These are phyloP conservation scores for Drosophila phalerata DNA, from an alignment of 2,888 invertebrate genomes.

Conservation along the genomic window DNA sequence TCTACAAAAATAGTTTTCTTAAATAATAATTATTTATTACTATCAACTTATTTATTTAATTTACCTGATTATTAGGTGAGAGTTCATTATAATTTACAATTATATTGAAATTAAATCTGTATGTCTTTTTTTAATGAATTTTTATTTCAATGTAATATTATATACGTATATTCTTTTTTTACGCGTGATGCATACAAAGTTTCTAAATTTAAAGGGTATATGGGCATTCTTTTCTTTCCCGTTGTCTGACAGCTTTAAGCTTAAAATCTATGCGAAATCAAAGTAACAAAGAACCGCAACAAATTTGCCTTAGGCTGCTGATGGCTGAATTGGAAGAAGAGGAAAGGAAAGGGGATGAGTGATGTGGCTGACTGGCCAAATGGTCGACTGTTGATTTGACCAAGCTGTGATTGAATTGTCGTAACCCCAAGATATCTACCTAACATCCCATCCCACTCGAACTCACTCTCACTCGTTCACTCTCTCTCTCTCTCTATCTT, in stretches of 20 bases:
- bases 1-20: constrained; percentile 5
- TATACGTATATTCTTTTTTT: no score
- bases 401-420: constrained; percentile 76
- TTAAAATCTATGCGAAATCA: constrained; percentile 73
- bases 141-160: no score
- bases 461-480: constrained; percentile 6
- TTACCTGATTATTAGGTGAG: no score
- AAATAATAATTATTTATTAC: no score
- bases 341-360: constrained; percentile 33
- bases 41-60: no score
- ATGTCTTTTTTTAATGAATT: no score
- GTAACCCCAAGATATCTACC: constrained; percentile 59
- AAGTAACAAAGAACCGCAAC: constrained; percentile 78
- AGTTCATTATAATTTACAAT: no score
- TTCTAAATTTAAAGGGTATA: constrained; percentile 15
- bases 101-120: no score
- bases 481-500: constrained; percentile 31
- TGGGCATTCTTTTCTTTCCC: neutral
- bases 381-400: constrained; percentile 73
- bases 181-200: neutral
- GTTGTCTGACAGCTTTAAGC: constrained; percentile 60
- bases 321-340: constrained; percentile 10
- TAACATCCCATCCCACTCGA: constrained; percentile 4
- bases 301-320: constrained; percentile 73
- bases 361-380: constrained; percentile 53